A percentile compares a stretch with the other conserved stretches of the same genome.
phyloP scores from a whole-genome alignment of 2,888 invertebrate species.

The Arctia plantaginis region DNA sequence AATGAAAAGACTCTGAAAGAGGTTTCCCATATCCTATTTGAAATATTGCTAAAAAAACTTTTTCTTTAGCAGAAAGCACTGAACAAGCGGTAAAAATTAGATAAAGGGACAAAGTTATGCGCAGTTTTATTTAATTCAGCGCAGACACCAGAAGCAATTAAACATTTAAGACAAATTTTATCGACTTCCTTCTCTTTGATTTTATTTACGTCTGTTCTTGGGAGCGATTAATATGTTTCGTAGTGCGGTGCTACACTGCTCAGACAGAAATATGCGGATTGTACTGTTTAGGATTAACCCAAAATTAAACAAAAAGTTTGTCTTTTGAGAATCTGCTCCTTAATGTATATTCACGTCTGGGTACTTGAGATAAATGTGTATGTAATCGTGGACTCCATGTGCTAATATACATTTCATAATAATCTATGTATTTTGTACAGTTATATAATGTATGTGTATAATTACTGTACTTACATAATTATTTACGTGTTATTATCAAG shows the following conservation, averaged over 20 bases:
- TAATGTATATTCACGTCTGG: neutral
- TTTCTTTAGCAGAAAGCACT: neutral
- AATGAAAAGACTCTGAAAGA: neutral
- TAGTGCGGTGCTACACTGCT: neutral
- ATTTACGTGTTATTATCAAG: neutral
- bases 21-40: neutral
- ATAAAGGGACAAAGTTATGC: slow-evolving; percentile 24
- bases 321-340: neutral
- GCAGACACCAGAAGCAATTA: slow-evolving; percentile 31
- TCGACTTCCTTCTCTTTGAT: slow-evolving; percentile 39
- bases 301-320: neutral
- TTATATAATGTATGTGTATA: no score
- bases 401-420: neutral
- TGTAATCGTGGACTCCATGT: neutral
- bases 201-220: slow-evolving; percentile 23
- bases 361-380: neutral
- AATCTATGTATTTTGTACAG: neutral
- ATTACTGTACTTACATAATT: neutral
- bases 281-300: neutral
- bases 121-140: slow-evolving; percentile 48
- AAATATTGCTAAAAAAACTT: neutral
- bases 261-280: neutral
- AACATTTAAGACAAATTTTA: slow-evolving; percentile 36
- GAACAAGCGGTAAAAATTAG: neutral
- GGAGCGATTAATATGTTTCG: neutral